Percentiles rank a stretch among this genome's conserved stretches.
Conservation (phyloP, 2,797 vertebrate genomes). For the Euthynnus affinis region DNA sequence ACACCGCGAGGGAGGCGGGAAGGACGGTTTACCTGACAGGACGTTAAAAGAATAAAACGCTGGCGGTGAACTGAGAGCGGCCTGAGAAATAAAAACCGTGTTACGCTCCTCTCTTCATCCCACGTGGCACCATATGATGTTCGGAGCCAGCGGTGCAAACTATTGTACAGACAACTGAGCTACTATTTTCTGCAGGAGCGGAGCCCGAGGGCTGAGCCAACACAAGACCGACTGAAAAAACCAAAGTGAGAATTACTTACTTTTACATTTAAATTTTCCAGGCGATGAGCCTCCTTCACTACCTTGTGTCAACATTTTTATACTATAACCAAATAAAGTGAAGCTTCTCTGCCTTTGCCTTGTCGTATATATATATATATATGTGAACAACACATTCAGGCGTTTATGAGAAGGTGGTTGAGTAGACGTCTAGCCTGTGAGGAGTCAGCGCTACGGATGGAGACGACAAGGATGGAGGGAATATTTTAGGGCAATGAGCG, state of each 20-base stretch:
- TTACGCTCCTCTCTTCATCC: not conserved
- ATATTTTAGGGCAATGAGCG: no score
- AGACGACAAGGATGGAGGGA: no score
- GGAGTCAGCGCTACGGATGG: no score
- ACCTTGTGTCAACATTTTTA: no score
- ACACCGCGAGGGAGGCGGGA: not conserved
- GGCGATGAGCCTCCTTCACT: no score
- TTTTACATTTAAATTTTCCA: not conserved
- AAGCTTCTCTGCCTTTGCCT: no score
- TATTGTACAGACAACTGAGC: constrained; percentile 3
- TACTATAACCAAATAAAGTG: no score
- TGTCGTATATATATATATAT: no score
- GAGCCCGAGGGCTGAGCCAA: constrained; percentile 2
- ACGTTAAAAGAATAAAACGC: not conserved
- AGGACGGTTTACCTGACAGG: not conserved
- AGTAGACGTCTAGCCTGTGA: no score
- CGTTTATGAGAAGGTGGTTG: no score
- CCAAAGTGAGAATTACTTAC: not conserved
- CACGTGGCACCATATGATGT: not conserved
- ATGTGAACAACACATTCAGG: no score
- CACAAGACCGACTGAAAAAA: not conserved
- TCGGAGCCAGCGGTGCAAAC: not conserved
- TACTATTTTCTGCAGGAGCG: not conserved
- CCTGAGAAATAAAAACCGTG: not conserved
- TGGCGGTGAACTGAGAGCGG: no score